Percentiles rank a stretch among this genome's conserved stretches.
Evolutionary conservation across 23 tunicate genomes (phyloP).

Genomic region (Styela clava): DNA sequence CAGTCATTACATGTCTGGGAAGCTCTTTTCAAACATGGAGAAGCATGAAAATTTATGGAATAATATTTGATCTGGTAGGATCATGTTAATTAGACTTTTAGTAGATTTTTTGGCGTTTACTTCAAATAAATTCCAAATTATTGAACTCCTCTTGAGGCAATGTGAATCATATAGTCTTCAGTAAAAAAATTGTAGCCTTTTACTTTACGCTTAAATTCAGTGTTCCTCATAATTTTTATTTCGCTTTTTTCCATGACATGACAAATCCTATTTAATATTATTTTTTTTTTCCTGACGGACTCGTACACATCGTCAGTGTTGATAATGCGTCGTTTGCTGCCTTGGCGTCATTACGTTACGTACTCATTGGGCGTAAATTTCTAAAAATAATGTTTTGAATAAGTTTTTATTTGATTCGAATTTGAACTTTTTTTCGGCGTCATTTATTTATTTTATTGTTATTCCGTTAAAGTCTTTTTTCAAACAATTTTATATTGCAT

Average conservation of each 20-base stretch:
- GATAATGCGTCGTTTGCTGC: not conserved
- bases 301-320: too few species aligned
- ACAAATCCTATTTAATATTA: not conserved
- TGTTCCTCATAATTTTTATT: conserved; percentile 14
- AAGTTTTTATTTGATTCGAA: too few species aligned
- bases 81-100: too few species aligned
- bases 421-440: not conserved
- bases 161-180: too few species aligned
- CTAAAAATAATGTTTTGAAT: too few species aligned
- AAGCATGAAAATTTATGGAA: too few species aligned
- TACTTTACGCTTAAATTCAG: conserved; percentile 16
- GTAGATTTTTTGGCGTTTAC: too few species aligned
- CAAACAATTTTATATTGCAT: not conserved
- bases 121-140: too few species aligned
- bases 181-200: not conserved
- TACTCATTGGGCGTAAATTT: not conserved
- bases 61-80: too few species aligned
- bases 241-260: conserved; percentile 12
- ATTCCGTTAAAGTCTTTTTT: not conserved
- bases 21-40: too few species aligned
- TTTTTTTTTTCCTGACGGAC: not conserved
- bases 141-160: too few species aligned
- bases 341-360: not conserved
- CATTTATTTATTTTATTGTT: not conserved
- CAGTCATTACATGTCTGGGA: too few species aligned